These are phyloP conservation scores for Phataginus tetradactyla DNA, from an alignment of 2,797 vertebrate genomes.

Conservation along the genomic window DNA sequence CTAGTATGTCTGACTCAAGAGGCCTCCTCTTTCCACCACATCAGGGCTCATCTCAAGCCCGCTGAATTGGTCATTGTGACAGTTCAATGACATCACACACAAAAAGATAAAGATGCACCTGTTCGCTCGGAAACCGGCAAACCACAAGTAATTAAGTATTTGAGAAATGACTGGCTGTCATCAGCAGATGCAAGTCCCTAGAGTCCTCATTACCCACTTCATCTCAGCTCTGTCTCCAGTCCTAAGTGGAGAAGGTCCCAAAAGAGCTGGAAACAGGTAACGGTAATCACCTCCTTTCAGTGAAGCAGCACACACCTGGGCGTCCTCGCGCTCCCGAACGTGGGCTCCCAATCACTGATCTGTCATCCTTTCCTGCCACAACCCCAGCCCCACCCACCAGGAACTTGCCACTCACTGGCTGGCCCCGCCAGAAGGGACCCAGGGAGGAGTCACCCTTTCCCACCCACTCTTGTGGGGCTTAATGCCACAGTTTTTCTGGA, in stretches of 20 bases:
- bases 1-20: neutral
- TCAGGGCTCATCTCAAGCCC: neutral
- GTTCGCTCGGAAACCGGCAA: neutral
- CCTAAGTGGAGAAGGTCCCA: neutral
- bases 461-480: neutral
- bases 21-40: no score
- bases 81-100: neutral
- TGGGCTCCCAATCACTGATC: neutral
- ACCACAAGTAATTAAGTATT: neutral
- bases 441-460: neutral
- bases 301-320: neutral
- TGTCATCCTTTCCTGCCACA: neutral
- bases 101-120: neutral
- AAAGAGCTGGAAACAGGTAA: neutral
- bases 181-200: neutral
- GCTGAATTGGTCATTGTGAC: accelerated
- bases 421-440: neutral
- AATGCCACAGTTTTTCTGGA: no score
- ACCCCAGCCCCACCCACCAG: neutral
- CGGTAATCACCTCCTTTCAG: neutral
- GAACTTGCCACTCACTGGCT: neutral
- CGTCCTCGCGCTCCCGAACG: accelerated
- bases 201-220: neutral
- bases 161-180: neutral
- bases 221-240: neutral